These are phyloP conservation scores for Smithornis capensis DNA, from an alignment of 2,113 vertebrate species.

Conservation along the genomic window DNA sequence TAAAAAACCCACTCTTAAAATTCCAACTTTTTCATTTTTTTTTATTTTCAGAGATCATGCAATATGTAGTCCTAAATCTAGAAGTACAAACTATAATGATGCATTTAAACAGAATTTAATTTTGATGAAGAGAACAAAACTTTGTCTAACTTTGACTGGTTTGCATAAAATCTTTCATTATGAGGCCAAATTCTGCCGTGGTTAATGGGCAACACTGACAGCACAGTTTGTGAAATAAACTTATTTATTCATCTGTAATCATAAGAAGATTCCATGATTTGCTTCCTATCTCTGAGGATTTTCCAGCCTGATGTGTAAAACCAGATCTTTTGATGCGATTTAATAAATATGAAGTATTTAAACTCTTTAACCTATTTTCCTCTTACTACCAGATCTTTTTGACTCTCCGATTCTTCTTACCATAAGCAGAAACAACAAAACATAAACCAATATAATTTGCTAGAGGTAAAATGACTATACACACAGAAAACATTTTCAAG, in stretches of 20 bases:
- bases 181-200: background rate
- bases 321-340: background rate
- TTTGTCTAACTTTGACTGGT: background rate
- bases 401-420: background rate
- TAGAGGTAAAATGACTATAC: background rate
- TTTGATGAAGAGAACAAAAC: background rate
- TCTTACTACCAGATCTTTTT: background rate
- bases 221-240: background rate
- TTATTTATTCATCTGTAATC: background rate
- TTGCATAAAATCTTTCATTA: background rate
- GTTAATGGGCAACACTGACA: background rate
- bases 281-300: background rate
- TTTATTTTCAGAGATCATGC: background rate
- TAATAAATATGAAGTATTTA: background rate
- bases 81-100: background rate
- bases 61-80: background rate
- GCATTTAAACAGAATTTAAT: background rate
- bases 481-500: background rate
- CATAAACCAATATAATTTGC: background rate
- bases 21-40: background rate
- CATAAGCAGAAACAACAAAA: background rate
- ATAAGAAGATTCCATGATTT: background rate
- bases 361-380: background rate
- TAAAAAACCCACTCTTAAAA: background rate
- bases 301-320: background rate